Evolutionary conservation across 2,113 vertebrate genomes (phyloP), one percentile per base, ranked within the genome.

Genomic region (Microcebus ravelobensis): DNA sequence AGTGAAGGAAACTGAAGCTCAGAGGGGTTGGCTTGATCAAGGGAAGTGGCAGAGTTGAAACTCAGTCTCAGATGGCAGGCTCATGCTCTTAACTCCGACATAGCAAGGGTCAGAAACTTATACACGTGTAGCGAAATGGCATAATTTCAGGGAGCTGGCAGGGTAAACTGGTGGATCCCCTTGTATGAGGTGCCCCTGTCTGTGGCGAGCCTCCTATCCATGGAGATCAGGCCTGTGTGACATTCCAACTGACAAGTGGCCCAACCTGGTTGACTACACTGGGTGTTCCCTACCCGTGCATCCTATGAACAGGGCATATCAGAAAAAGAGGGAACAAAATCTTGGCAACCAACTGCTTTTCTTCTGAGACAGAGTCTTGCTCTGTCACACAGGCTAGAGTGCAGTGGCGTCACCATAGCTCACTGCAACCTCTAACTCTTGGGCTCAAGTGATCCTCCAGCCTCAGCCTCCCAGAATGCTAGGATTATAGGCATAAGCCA

Each of bases 241-340:
- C 4, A 14, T 0, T 27, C 67, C 31, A 77, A 1, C 45, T 5
- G 3, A 76, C 5, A 1, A 4, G 13, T 0, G 7, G 48, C 45
- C 87, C 48, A 36, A 20, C 48, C 65, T 20, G 17, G 59, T 21
- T 57, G 25, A 73, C 29, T 29, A 17, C 36, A 74, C 55, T 1
- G 13, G 34, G n/a, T 23, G 12, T 15, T 18, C 31, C 39, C 52
- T 29, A 52, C 3, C 36, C 39, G 15, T 34, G 73, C 1, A 70
- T n/a, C 45, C 45, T 90, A 13, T 42, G 65, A 95, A 65, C 10
- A 50, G 1, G 5, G 18, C 29, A 7, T 1, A 29, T 20, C 20
- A 71, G 42, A 94, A 93, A 63, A 45, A 68, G 3, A 77, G 39
- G 34, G 4, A 85, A 92, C 6, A 83, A 68, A 82, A 77, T 39